A percentile compares a stretch with the other conserved stretches of the same genome.
Conservation (phyloP, 2,797 vertebrate species). For the Oreonectes daqikongensis region DNA sequence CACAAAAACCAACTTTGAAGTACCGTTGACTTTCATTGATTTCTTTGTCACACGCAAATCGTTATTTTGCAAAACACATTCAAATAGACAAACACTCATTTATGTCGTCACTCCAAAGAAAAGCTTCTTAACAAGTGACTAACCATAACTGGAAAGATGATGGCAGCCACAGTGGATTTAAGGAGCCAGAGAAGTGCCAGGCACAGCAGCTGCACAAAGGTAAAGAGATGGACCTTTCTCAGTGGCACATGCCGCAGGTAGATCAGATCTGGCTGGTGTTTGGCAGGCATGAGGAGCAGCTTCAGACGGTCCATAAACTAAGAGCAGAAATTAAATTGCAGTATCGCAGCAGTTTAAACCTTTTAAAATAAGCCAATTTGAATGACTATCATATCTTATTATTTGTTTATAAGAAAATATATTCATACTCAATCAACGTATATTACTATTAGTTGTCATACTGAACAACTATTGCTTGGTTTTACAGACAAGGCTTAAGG, state of each 20-base stretch:
- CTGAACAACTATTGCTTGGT: no score
- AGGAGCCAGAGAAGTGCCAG: slow-evolving; percentile 96
- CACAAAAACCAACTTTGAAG: background rate
- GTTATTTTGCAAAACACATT: no score
- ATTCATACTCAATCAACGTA: no score
- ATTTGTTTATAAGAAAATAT: no score
- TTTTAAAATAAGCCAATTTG: no score
- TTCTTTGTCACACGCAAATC: no score
- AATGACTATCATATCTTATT: no score
- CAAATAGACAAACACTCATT: background rate
- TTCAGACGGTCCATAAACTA: slow-evolving; percentile 98
- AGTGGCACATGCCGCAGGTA: slow-evolving; percentile 96
- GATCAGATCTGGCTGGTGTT: slow-evolving; percentile 96
- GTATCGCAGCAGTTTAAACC: background rate
- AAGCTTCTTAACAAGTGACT: slow-evolving; percentile 52
- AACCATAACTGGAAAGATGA: slow-evolving; percentile 98
- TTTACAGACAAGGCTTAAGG: no score
- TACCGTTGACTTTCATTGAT: no score
- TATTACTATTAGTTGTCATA: no score
- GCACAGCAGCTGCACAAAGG: slow-evolving; percentile 92
- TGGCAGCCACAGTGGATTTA: slow-evolving; percentile 97
- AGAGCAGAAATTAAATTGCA: background rate
- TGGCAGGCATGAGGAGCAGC: slow-evolving; percentile 95
- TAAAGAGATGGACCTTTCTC: slow-evolving; percentile 95
- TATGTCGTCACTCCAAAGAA: slow-evolving; percentile 1